Percentiles rank a stretch among this genome's conserved stretches.
Evolutionary conservation across 2,888 invertebrate genomes (phyloP).

Genomic region (Drosophila robusta): DNA sequence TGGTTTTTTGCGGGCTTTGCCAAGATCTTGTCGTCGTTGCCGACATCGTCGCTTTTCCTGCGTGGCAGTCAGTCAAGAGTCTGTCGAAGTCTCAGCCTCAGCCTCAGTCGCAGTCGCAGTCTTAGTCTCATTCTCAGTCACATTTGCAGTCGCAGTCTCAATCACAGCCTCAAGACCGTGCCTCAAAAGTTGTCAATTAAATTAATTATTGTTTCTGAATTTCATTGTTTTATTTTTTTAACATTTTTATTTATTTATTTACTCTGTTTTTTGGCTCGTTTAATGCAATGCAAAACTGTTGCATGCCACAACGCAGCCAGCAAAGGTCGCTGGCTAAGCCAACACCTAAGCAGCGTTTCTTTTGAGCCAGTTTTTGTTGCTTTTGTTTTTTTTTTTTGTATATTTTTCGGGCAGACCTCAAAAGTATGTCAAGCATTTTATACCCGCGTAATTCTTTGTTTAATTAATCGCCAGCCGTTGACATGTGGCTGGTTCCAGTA

Average conservation of each 20-base stretch:
- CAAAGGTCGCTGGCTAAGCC: slow-evolving; percentile 59
- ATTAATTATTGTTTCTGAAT: slow-evolving; percentile 82
- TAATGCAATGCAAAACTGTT: slow-evolving; percentile 76
- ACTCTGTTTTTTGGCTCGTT: slow-evolving; percentile 39
- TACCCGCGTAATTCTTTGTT: slow-evolving; percentile 83
- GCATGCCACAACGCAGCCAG: slow-evolving; percentile 44
- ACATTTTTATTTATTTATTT: slow-evolving; percentile 1
- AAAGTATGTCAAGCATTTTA: slow-evolving; percentile 83
- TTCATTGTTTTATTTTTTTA: slow-evolving; percentile 43
- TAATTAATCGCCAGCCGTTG: slow-evolving; percentile 76
- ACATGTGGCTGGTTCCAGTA: slow-evolving; percentile 77
- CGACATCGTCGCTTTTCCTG: slow-evolving; percentile 79
- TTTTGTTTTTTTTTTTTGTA: slow-evolving; percentile 10
- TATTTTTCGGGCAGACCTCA: slow-evolving; percentile 52
- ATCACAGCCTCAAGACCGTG: slow-evolving; percentile 58
- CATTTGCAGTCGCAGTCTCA: slow-evolving; percentile 25
- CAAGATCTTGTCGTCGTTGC: slow-evolving; percentile 72
- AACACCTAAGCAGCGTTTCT: slow-evolving; percentile 61
- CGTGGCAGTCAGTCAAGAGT: slow-evolving; percentile 75
- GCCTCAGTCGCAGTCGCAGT: slow-evolving; percentile 21
- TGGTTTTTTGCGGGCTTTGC: slow-evolving; percentile 53
- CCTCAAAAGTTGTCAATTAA: slow-evolving; percentile 84
- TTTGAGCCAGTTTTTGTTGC: slow-evolving; percentile 40
- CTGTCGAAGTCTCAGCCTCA: slow-evolving; percentile 54
- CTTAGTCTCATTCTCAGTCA: slow-evolving; percentile 26